phyloP scores from a whole-genome alignment of 2,888 invertebrate genomes.

The Acleris cristana region DNA sequence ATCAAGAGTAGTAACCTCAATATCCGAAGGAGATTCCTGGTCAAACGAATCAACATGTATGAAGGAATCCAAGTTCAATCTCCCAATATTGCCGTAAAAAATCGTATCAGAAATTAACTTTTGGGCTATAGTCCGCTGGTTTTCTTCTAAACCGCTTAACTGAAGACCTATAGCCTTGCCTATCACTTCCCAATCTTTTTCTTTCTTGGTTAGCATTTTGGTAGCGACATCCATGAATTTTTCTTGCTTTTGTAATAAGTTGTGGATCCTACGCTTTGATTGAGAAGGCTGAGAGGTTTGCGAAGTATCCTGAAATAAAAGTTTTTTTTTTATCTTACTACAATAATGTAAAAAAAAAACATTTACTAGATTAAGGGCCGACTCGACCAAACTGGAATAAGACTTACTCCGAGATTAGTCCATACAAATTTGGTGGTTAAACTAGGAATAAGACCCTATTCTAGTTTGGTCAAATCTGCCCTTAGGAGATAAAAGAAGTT shows the following conservation, averaged over 20 bases:
- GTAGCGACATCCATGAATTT: not conserved
- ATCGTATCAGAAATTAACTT: slow-evolving; percentile 26
- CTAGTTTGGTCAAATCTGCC: no score
- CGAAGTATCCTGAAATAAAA: not conserved
- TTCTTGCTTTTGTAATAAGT: slow-evolving; percentile 2
- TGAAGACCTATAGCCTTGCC: slow-evolving; percentile 24
- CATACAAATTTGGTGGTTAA: no score
- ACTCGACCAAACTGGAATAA: no score
- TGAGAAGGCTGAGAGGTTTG: not conserved
- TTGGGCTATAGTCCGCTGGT: slow-evolving; percentile 14
- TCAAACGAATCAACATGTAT: not conserved
- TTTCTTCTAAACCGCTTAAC: not conserved
- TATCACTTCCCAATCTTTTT: slow-evolving; percentile 26
- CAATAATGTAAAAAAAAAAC: no score
- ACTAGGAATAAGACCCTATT: no score
- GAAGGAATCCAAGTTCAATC: not conserved
- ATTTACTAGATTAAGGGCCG: no score
- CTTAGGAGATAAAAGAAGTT: no score
- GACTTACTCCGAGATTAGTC: no score
- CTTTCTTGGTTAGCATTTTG: not conserved
- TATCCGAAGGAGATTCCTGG: not conserved
- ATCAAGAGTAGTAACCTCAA: not conserved
- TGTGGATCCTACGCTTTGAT: not conserved
- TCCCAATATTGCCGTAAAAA: slow-evolving; percentile 22
- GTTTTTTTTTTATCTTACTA: no score